Conservation (phyloP, 2,113 vertebrate genomes). For the Oncorhynchus tshawytscha region DNA sequence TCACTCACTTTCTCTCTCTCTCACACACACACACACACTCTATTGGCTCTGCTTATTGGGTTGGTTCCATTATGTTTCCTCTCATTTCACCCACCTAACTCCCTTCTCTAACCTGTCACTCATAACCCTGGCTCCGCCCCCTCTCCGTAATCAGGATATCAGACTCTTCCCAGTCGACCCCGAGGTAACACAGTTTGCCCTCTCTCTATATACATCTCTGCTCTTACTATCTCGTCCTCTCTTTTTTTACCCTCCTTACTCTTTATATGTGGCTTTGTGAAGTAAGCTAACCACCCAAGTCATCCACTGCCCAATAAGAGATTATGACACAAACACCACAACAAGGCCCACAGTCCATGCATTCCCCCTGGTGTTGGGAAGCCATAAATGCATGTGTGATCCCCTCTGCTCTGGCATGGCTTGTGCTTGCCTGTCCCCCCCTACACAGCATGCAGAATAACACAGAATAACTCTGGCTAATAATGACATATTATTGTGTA, state of each 20-base stretch:
- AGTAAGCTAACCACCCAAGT: neutral
- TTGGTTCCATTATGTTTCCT: neutral
- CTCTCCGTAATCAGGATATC: conserved; percentile 52
- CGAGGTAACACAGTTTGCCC: conserved; percentile 38
- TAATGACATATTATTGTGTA: neutral
- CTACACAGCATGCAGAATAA: neutral
- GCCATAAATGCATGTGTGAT: conserved; percentile 7
- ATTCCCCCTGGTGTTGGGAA: conserved; percentile 3
- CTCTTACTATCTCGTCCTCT: neutral
- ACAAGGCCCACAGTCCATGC: neutral
- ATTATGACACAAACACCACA: neutral
- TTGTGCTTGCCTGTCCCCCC: neutral
- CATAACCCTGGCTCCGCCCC: conserved; percentile 13
- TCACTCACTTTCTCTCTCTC: neutral
- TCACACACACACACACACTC: too few species aligned
- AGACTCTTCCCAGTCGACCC: conserved; percentile 52
- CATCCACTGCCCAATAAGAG: neutral
- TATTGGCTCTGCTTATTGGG: conserved; percentile 10
- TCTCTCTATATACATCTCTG: neutral
- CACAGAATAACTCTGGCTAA: neutral
- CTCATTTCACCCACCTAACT: conserved; percentile 11
- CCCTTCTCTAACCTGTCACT: conserved; percentile 18
- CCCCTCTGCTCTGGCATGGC: neutral
- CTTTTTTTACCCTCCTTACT: too few species aligned
- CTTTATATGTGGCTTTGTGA: conserved; percentile 1